Evolutionary conservation across 2,888 invertebrate species (phyloP).

Genomic region (Phengaris alcon): DNA sequence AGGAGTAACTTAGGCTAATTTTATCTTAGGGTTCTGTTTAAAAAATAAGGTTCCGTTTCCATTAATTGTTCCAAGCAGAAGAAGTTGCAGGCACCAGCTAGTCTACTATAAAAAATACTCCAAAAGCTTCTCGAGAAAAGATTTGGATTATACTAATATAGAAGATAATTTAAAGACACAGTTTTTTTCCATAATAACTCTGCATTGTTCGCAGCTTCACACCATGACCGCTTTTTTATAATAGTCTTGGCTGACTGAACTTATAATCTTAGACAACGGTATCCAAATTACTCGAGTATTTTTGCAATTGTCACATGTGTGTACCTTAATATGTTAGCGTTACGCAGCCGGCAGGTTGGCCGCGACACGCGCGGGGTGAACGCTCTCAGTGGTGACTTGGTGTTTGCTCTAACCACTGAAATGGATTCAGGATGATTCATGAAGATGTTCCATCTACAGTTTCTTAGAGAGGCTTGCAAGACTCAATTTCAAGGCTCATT

Average conservation of each 20-base stretch:
- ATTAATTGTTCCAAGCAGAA: too few species aligned
- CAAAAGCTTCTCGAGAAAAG: too few species aligned
- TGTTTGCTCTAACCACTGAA: constrained; percentile 38
- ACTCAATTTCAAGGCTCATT: background rate
- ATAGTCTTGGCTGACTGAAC: constrained; percentile 8
- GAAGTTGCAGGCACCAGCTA: too few species aligned
- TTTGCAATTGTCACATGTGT: constrained; percentile 9
- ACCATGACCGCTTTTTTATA: background rate
- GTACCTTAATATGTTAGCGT: constrained; percentile 45
- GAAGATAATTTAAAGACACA: background rate
- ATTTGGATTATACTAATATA: too few species aligned
- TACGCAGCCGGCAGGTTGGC: constrained; percentile 49
- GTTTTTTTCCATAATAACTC: background rate
- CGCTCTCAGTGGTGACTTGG: constrained; percentile 58
- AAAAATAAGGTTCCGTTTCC: too few species aligned
- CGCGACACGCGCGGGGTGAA: constrained; percentile 68
- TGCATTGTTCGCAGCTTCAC: background rate
- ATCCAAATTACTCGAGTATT: constrained; percentile 3
- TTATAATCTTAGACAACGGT: constrained; percentile 10
- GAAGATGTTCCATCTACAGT: background rate
- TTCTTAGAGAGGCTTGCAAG: background rate
- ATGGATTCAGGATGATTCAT: constrained; percentile 27
- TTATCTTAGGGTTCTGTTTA: too few species aligned
- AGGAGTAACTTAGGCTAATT: too few species aligned
- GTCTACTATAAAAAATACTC: too few species aligned